These are phyloP conservation scores for Xiphophorus maculatus DNA, from an alignment of 2,113 vertebrate genomes.

Conservation along the genomic window DNA sequence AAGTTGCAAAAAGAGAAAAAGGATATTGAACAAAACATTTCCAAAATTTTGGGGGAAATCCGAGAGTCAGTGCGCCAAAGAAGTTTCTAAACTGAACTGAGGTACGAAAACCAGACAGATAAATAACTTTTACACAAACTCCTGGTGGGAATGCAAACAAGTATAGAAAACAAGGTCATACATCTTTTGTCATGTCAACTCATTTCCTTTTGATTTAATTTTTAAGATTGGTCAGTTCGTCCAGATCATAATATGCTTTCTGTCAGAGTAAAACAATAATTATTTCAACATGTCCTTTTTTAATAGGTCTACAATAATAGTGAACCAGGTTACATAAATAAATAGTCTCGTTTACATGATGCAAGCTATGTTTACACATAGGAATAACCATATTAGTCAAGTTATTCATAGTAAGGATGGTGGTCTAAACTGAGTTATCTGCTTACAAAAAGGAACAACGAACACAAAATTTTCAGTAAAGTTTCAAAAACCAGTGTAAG, in stretches of 20 bases:
- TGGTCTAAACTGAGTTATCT: constrained; percentile 4
- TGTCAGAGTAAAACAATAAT: constrained; percentile 26
- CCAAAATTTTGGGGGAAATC: constrained; percentile 14
- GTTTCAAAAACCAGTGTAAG: constrained; percentile 19
- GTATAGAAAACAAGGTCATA: constrained; percentile 38
- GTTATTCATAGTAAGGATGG: constrained; percentile 6
- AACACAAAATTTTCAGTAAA: constrained; percentile 7
- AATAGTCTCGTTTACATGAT: constrained; percentile 45
- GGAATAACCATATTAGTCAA: constrained; percentile 30
- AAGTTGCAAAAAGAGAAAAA: constrained; percentile 11
- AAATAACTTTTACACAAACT: constrained; percentile 46
- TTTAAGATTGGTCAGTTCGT: constrained; percentile 39
- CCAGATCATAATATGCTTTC: constrained; percentile 36
- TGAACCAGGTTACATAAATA: constrained; percentile 52
- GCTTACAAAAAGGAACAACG: constrained; percentile 11
- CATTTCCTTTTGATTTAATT: constrained; percentile 48
- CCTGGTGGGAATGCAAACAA: constrained; percentile 26
- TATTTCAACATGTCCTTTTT: constrained; percentile 15
- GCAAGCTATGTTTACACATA: constrained; percentile 32
- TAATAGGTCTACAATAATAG: constrained; percentile 40
- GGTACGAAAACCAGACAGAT: neutral
- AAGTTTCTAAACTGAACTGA: neutral
- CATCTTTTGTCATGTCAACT: constrained; percentile 27
- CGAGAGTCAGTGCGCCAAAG: neutral
- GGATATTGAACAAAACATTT: constrained; percentile 5